A percentile compares a stretch with the other conserved stretches of the same genome.
phyloP scores from a whole-genome alignment of 2,113 vertebrate species.

The Andinoacara biseriatus region DNA sequence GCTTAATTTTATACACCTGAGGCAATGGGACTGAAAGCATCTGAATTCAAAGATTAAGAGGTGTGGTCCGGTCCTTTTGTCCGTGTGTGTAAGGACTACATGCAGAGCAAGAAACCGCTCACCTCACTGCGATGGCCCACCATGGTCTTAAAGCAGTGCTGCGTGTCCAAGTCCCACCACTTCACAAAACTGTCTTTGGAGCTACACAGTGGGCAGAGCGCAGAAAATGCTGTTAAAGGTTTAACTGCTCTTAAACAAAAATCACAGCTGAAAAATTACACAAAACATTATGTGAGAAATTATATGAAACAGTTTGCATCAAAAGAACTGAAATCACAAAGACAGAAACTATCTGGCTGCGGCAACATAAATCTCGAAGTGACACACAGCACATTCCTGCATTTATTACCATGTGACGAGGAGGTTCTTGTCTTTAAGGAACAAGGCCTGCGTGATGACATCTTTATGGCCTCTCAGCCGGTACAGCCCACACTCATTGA shows the following conservation, averaged over 20 bases:
- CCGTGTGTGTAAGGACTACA: not conserved
- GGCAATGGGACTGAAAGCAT: not conserved
- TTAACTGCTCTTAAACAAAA: no score
- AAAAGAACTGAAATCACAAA: no score
- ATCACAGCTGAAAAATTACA: no score
- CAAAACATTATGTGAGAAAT: no score
- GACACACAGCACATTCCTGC: not conserved
- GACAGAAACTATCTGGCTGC: no score
- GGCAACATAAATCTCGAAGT: no score
- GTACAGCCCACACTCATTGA: constrained; percentile 95
- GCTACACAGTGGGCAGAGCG: constrained; percentile 68
- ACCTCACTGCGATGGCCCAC: constrained; percentile 96
- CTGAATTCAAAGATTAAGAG: no score
- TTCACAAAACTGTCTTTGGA: constrained; percentile 95
- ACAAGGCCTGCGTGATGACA: constrained; percentile 87
- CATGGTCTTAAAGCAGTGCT: constrained; percentile 97
- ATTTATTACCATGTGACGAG: constrained; percentile 88
- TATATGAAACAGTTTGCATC: no score
- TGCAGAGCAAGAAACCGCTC: constrained; percentile 2
- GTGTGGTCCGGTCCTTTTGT: no score
- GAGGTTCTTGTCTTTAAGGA: constrained; percentile 90
- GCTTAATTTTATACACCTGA: no score
- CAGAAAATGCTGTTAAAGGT: not conserved
- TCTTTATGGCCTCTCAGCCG: constrained; percentile 94
- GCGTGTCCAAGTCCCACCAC: constrained; percentile 97